phyloP scores from a whole-genome alignment of 2,113 vertebrate species.

The Poeciliopsis retropinna region DNA sequence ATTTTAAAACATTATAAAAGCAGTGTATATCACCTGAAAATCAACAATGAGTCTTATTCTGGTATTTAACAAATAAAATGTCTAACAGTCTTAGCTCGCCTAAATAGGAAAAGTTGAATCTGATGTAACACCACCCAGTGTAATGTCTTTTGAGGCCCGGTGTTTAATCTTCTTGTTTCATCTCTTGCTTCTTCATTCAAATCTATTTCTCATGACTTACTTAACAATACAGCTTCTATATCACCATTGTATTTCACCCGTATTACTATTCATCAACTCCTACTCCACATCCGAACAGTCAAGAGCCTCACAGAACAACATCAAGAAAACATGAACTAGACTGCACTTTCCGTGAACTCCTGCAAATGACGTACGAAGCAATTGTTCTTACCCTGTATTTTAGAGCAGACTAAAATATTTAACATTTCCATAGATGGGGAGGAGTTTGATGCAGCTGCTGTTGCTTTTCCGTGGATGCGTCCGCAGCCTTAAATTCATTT shows the following conservation, averaged over 20 bases:
- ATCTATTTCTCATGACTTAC: background rate
- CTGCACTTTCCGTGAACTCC: conserved; percentile 48
- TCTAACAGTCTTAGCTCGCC: too few relatives aligned
- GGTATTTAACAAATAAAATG: too few relatives aligned
- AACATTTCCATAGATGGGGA: conserved; percentile 22
- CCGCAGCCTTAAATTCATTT: conserved; percentile 31
- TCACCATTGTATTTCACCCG: conserved; percentile 4
- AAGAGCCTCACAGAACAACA: conserved; percentile 16
- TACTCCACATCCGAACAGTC: conserved; percentile 23
- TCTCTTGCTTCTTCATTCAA: background rate
- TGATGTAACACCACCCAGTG: too few relatives aligned
- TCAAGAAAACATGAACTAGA: conserved; percentile 18
- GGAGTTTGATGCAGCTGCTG: conserved; percentile 27
- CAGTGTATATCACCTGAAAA: too few relatives aligned
- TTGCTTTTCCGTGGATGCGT: conserved; percentile 38
- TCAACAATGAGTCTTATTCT: too few relatives aligned
- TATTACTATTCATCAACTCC: background rate
- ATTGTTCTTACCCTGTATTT: conserved; percentile 37
- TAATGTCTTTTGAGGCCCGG: too few relatives aligned
- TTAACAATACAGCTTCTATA: background rate
- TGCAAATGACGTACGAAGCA: conserved; percentile 34
- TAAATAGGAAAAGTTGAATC: too few relatives aligned
- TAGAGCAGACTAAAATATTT: conserved; percentile 42
- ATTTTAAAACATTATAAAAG: too few relatives aligned
- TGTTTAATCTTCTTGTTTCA: too few relatives aligned